These are phyloP conservation scores for Bradysia coprophila DNA, from an alignment of 1,140 invertebrate species.

Conservation along the genomic window DNA sequence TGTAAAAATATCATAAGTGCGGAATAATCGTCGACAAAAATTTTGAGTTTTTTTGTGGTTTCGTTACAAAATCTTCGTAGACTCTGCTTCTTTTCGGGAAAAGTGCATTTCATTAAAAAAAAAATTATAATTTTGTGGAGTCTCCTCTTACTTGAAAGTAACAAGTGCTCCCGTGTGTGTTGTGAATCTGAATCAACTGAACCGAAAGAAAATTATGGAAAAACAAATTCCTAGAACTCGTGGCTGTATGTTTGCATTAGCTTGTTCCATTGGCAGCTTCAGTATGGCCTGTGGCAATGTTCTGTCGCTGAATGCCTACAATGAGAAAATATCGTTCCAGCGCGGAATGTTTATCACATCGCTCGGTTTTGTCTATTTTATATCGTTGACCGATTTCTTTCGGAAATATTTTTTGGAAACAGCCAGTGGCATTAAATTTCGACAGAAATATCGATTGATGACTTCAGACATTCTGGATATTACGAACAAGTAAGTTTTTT, in stretches of 20 bases:
- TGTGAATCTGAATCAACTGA: too few relatives aligned
- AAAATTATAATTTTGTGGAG: too few relatives aligned
- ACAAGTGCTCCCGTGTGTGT: too few relatives aligned
- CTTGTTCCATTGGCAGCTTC: constrained; percentile 21
- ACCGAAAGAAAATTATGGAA: too few relatives aligned
- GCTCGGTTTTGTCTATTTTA: constrained; percentile 40
- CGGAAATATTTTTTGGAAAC: constrained; percentile 36
- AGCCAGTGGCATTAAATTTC: constrained; percentile 28
- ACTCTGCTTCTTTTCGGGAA: too few relatives aligned
- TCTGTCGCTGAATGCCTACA: constrained; percentile 18
- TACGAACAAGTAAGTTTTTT: constrained; percentile 41
- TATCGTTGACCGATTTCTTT: constrained; percentile 35
- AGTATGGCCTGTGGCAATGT: constrained; percentile 21
- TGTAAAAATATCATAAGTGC: too few relatives aligned
- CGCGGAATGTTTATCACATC: constrained; percentile 33
- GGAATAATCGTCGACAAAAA: too few relatives aligned
- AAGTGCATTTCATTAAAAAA: too few relatives aligned
- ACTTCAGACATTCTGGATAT: constrained; percentile 43
- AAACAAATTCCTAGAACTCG: too few relatives aligned
- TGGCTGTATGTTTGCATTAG: constrained; percentile 17
- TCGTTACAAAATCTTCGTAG: too few relatives aligned
- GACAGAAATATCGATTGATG: constrained; percentile 36
- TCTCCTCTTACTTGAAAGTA: too few relatives aligned
- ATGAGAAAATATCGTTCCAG: constrained; percentile 29
- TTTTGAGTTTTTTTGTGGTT: too few relatives aligned